These are phyloP conservation scores for Abramis brama DNA, from an alignment of 2,113 vertebrate genomes.

Conservation along the genomic window DNA sequence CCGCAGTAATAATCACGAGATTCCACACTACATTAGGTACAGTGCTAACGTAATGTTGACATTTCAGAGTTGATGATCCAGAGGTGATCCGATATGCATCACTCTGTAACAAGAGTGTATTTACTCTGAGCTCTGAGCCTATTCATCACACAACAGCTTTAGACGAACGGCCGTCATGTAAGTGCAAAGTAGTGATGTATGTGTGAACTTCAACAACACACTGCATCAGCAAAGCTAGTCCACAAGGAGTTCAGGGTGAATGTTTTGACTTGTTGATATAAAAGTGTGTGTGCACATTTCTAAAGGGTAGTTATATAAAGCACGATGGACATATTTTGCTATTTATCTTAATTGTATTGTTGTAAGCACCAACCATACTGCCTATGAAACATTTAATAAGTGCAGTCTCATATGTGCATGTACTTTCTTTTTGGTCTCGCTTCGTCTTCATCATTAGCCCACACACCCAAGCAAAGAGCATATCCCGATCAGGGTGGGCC, in stretches of 20 bases:
- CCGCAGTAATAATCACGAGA: neutral
- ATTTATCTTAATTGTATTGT: neutral
- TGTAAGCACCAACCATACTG: neutral
- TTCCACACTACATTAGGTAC: slow-evolving; percentile 19
- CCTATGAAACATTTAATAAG: slow-evolving; percentile 28
- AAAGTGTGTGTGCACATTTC: slow-evolving; percentile 38
- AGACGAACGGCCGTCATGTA: slow-evolving; percentile 25
- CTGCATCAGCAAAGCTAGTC: slow-evolving; percentile 60
- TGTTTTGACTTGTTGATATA: slow-evolving; percentile 66
- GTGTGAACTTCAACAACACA: slow-evolving; percentile 59
- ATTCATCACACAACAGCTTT: slow-evolving; percentile 49
- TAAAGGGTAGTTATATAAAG: slow-evolving; percentile 23
- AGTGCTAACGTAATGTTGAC: slow-evolving; percentile 17
- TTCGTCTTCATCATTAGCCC: slow-evolving; percentile 16
- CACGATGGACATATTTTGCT: neutral
- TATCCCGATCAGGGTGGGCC: slow-evolving; percentile 38
- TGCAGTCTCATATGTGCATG: slow-evolving; percentile 16
- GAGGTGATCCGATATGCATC: slow-evolving; percentile 23
- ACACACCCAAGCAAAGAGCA: neutral
- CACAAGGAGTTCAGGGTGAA: slow-evolving; percentile 69
- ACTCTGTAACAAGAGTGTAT: neutral
- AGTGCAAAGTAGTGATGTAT: slow-evolving; percentile 50
- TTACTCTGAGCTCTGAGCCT: slow-evolving; percentile 24
- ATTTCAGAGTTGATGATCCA: slow-evolving; percentile 23
- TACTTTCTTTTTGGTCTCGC: neutral